phyloP scores from a whole-genome alignment of 2,113 vertebrate genomes.

The Ctenomys sociabilis region DNA sequence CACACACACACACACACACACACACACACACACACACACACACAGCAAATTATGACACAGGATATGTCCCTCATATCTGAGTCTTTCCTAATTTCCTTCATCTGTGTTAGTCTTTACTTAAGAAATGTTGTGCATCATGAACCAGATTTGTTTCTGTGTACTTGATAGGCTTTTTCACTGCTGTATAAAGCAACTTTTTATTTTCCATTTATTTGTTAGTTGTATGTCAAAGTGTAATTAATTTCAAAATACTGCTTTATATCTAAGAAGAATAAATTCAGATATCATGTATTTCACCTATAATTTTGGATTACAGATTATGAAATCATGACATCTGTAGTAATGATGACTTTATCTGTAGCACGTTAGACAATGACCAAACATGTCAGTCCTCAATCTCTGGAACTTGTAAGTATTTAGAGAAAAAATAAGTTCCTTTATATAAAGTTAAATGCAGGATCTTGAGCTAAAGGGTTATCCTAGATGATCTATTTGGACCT shows the following conservation, averaged over 20 bases:
- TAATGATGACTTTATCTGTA: background rate
- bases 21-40: too few relatives aligned
- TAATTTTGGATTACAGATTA: background rate
- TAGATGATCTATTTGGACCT: background rate
- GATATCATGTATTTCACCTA: background rate
- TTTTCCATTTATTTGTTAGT: background rate
- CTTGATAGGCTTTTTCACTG: background rate
- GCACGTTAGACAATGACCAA: background rate
- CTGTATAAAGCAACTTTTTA: background rate
- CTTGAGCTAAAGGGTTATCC: background rate
- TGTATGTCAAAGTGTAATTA: background rate
- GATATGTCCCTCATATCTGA: background rate
- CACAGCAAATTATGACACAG: background rate
- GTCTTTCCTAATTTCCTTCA: background rate
- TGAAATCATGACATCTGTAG: background rate
- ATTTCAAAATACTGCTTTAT: constrained; percentile 41
- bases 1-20: too few relatives aligned
- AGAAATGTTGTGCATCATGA: background rate
- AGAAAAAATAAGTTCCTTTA: background rate
- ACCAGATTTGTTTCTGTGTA: background rate
- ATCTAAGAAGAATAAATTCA: background rate
- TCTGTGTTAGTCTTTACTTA: background rate
- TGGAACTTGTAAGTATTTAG: background rate
- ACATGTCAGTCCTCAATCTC: background rate
- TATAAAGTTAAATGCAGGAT: background rate